Conservation (phyloP, 2,888 invertebrate species). For the Capitulum mitella region DNA sequence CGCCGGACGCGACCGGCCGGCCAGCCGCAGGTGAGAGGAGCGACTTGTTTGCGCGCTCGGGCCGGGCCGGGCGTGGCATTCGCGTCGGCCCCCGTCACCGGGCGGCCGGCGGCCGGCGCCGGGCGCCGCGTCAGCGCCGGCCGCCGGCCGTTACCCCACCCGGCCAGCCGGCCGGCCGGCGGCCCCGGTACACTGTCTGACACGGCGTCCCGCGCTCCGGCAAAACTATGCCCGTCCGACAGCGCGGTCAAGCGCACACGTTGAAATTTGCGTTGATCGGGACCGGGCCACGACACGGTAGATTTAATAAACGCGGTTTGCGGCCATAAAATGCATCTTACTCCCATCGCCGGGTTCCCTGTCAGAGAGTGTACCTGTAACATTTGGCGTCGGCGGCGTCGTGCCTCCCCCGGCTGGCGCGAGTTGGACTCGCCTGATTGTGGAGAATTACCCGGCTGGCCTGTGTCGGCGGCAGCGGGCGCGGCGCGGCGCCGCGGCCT, state of each 20-base stretch:
- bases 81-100: neutral
- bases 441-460: slow-evolving; percentile 9
- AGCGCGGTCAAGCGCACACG: no score
- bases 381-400: neutral
- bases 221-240: no score
- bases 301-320: no score
- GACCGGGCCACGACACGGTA: no score
- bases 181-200: neutral
- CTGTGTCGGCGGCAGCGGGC: neutral
- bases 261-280: no score
- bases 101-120: neutral
- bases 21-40: slow-evolving; percentile 3
- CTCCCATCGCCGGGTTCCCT: neutral
- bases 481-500: neutral
- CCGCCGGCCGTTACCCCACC: neutral
- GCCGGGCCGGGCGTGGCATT: neutral
- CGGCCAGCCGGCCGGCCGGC: neutral
- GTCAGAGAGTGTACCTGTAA: slow-evolving; percentile 1
- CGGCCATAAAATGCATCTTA: no score
- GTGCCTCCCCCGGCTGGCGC: neutral
- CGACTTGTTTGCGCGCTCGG: neutral
- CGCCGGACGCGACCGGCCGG: no score
- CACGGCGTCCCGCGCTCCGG: neutral
- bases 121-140: neutral
- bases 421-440: neutral